phyloP scores from a whole-genome alignment of 2,888 invertebrate species.

The Eilema depressum region DNA sequence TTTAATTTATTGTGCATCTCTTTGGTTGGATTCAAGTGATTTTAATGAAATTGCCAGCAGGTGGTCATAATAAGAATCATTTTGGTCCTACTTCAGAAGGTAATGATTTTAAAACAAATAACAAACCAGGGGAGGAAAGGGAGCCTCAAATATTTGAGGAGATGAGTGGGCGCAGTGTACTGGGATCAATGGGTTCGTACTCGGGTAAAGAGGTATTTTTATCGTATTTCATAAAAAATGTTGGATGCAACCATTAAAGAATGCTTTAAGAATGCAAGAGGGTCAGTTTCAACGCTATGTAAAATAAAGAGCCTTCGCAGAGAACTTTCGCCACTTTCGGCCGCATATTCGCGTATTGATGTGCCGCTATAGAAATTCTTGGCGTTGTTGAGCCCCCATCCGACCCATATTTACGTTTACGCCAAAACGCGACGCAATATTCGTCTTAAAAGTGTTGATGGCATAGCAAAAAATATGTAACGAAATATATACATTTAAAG shows the following conservation, averaged over 20 bases:
- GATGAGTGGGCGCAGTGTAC: no score
- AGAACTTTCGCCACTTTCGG: neutral
- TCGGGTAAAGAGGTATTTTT: neutral
- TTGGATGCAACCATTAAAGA: slow-evolving; percentile 2
- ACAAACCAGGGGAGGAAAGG: no score
- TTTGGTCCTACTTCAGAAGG: no score
- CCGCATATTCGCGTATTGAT: neutral
- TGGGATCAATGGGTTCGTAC: neutral
- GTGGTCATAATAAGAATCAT: no score
- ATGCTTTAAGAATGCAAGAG: neutral
- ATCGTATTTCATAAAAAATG: slow-evolving; percentile 2
- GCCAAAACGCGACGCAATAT: neutral
- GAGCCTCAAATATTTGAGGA: no score
- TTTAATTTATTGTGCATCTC: no score
- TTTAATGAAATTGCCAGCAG: no score
- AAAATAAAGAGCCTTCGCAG: neutral
- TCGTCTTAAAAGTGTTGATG: neutral
- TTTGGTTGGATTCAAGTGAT: no score
- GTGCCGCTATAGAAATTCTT: slow-evolving; percentile 4
- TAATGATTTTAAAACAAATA: no score
- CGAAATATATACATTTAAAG: neutral
- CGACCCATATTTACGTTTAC: slow-evolving; percentile 1
- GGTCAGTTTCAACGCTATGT: slow-evolving; percentile 4
- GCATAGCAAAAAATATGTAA: neutral
- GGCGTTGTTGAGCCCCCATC: neutral